Conservation (phyloP, 2,797 vertebrate genomes). For the Octomys mimax region DNA sequence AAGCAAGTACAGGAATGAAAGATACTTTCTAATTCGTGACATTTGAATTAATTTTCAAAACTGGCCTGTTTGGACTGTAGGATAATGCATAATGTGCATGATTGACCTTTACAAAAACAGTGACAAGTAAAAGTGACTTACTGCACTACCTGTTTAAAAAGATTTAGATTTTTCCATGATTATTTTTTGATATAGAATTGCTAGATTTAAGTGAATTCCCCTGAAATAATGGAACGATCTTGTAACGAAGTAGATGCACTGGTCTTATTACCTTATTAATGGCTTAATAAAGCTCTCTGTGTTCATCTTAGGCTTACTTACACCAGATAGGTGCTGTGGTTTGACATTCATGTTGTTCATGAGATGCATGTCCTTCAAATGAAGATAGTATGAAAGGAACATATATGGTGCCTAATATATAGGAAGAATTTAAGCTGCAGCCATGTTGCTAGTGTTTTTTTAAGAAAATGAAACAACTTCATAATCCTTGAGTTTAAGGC, state of each 20-base stretch:
- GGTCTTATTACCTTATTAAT: background rate
- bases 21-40: slow-evolving; percentile 56
- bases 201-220: slow-evolving; percentile 3
- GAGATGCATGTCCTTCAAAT: background rate
- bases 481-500: background rate
- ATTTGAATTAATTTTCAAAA: slow-evolving; percentile 73
- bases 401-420: background rate
- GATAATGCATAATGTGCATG: background rate
- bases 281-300: background rate
- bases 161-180: slow-evolving; percentile 39
- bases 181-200: slow-evolving; percentile 8
- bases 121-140: slow-evolving; percentile 46
- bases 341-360: background rate
- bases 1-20: slow-evolving; percentile 53
- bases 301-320: background rate
- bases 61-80: background rate
- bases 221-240: background rate
- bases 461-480: slow-evolving; percentile 45
- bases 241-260: background rate
- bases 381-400: background rate
- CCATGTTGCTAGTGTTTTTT: background rate
- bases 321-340: background rate
- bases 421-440: slow-evolving; percentile 6
- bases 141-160: slow-evolving; percentile 38
- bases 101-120: slow-evolving; percentile 32